Base-by-base conservation (phyloP, 1,140 invertebrate genomes). In the Ips typographus region DNA sequence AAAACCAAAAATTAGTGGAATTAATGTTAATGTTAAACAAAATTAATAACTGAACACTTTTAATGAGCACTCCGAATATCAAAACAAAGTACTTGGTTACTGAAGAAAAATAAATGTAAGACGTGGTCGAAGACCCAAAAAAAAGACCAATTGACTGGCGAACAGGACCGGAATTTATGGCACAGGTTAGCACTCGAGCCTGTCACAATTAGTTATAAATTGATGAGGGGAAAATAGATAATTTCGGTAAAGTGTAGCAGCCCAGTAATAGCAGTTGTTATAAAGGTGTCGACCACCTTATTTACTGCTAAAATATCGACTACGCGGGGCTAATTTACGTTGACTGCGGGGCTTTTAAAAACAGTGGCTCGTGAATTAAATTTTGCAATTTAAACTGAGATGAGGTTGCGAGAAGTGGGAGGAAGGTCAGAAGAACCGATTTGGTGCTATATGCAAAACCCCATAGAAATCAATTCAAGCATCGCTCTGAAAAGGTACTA, bases 141-240 rank as follows among this genome's bases (percentile, higher is more conserved):
- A 55, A 56, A 55, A 8, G 41, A 38, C 55, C 52, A 40, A 47
- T 44, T 55, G 55, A 49, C 36, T 58, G 42, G 44, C 2, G 43
- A 69, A 62, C 5, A 1, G 64, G 37, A 3, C 47, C 49, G 53
- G 49, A 65, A 70, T 70, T 70, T 70, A 70, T 65, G 43, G 55
- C 49, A 58, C 57, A 59, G 47, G 61, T 61, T 68, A 62, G 37
- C 66, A 60, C 57, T 62, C 59, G 47, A 62, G 61, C 22, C 61
- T 70, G 68, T 70, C 68, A 51, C 68, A 70, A 70, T 70, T 70
- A 70, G 68, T 70, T 51, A 70, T 61, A 61, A 58, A 65, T 70
- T 65, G 61, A 64, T 51, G 59, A 56, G 55, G 61, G 40, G 68
- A 59, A 65, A 65, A 65, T 65, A 65, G 61, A 70, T 69, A 69